A percentile compares a stretch with the other conserved stretches of the same genome.
Conservation (phyloP, 2,797 vertebrate species). For the Tenualosa ilisha region DNA sequence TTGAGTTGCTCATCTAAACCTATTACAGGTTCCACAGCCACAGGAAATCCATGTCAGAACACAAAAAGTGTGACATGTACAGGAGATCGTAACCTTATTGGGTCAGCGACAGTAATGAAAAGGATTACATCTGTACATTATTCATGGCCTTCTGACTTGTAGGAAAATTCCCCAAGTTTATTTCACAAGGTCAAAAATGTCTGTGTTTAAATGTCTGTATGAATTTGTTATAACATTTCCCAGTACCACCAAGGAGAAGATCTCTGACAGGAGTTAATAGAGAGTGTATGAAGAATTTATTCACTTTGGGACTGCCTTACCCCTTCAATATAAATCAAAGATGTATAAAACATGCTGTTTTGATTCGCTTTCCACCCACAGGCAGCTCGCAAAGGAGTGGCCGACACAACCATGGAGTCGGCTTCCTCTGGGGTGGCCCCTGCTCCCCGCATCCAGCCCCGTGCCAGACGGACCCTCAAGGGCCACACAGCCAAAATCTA, state of each 20-base stretch:
- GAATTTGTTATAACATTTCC: too few species aligned
- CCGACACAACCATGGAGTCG: conserved; percentile 65
- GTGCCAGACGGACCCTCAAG: conserved; percentile 83
- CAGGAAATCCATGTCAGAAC: background rate
- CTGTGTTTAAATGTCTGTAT: too few species aligned
- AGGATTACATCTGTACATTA: background rate
- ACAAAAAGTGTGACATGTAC: too few species aligned
- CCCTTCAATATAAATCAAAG: background rate
- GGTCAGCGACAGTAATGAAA: background rate
- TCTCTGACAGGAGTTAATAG: background rate
- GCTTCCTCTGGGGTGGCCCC: conserved; percentile 60
- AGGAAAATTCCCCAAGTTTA: background rate
- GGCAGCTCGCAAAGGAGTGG: conserved; percentile 71
- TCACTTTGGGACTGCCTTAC: background rate
- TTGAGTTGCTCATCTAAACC: background rate
- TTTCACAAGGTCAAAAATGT: too few species aligned
- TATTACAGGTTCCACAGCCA: background rate
- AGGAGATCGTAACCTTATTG: background rate
- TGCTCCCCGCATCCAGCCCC: conserved; percentile 83
- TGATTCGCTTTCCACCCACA: conserved; percentile 37
- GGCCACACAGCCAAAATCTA: conserved; percentile 92
- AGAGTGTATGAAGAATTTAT: background rate
- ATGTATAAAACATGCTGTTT: background rate
- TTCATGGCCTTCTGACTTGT: background rate
- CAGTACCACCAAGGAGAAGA: too few species aligned